Conservation (phyloP, 2,888 invertebrate species). For the Marronus borbonicus region DNA sequence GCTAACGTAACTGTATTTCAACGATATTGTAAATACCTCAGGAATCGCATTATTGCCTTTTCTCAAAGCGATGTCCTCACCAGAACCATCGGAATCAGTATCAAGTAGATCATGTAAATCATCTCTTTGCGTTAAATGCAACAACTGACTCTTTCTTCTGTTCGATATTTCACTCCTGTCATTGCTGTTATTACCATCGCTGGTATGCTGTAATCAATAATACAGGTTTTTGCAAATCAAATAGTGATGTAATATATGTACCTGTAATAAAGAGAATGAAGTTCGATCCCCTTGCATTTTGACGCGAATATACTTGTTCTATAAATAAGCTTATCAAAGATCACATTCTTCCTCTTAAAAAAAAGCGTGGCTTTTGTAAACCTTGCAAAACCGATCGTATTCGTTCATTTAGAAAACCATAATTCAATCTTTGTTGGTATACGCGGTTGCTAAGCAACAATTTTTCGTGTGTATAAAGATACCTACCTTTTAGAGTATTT, state of each 20-base stretch:
- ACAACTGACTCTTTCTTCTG: not conserved
- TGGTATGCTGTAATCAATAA: not conserved
- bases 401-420: too few relatives aligned
- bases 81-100: conserved; percentile 43
- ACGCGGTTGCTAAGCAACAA: not conserved
- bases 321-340: too few relatives aligned
- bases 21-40: conserved; percentile 27
- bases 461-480: too few relatives aligned
- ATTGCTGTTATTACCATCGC: not conserved
- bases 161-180: not conserved
- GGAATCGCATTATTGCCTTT: conserved; percentile 4
- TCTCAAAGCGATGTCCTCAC: not conserved
- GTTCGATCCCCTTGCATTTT: conserved; percentile 11
- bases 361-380: too few relatives aligned
- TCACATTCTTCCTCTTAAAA: too few relatives aligned
- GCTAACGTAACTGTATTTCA: not conserved
- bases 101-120: conserved; percentile 33
- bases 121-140: conserved; percentile 35
- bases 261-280: conserved; percentile 26
- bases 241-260: not conserved
- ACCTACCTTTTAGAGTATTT: too few relatives aligned
- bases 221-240: not conserved
- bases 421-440: conserved; percentile 14
- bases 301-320: not conserved
- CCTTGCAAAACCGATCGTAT: too few relatives aligned